Evolutionary conservation across 2,113 vertebrate genomes (phyloP), one percentile per base, ranked within the genome.

Genomic region (Empidonax alnorum): DNA sequence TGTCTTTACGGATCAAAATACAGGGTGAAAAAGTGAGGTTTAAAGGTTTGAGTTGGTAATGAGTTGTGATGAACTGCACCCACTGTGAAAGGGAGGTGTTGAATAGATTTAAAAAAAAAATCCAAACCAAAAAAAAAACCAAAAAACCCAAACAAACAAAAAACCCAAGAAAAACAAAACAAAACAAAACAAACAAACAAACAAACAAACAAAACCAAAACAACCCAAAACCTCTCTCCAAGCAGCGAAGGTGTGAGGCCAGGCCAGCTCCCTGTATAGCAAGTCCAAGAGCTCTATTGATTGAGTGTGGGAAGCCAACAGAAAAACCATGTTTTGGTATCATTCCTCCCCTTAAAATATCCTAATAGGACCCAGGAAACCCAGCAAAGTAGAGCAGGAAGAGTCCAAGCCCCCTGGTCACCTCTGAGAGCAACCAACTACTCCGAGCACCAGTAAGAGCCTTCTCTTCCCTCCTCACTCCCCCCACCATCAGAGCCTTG

Each of bases 171-270:
- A 12, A 12, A 41, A 41, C 35, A 41, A 41, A 41, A 41, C 35
- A 41, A 41, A 41, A 41, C 39, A 41, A 41, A 41, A 41, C 39
- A 41, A 41, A 41, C 39, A 41, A 41, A 41, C 39, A 41, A 41
- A 41, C 10, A 41, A 41, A 10, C 39, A 41, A 41, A 41, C 9
- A 41, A 41, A 41, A 41, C 39, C 35, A n/a, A 65, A 5, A 0
- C 22, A 39, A 15, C 27, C 49, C 35, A 33, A 84, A 44, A 55
- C 6, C 2, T 53, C 35, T 84, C 62, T 68, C 41, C 23, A 73
- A 18, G 30, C 19, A 25, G 12, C 73, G 24, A 14, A 73, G 12
- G 12, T n/a, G 3, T 0, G 3, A 90, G 27, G 24, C 12, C 0
- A 1, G 22, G 42, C 33, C 10, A 74, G 14, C 56, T 67, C 65